phyloP scores from a whole-genome alignment of 2,888 invertebrate species.

The Seira sanloemensis region DNA sequence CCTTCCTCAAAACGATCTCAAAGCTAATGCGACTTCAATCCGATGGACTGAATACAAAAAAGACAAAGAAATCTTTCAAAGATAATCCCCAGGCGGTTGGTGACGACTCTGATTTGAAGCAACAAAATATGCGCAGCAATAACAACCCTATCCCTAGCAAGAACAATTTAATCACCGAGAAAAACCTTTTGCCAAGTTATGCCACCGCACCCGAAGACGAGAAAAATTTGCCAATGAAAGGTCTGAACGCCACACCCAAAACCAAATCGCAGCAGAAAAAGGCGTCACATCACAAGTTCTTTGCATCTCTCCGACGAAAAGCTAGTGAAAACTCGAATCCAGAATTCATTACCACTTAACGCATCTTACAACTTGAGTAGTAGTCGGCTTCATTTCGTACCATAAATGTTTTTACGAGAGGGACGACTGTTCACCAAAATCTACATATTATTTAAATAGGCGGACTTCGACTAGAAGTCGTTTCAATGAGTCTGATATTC shows the following conservation, averaged over 20 bases:
- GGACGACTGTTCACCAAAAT: no score
- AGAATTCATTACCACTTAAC: neutral
- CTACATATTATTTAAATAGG: no score
- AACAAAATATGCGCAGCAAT: neutral
- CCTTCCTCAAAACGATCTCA: slow-evolving; percentile 66
- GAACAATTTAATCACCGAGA: slow-evolving; percentile 39
- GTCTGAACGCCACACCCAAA: neutral
- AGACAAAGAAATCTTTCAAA: slow-evolving; percentile 40
- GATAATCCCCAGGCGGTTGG: slow-evolving; percentile 15
- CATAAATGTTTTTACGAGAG: neutral
- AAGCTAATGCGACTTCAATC: slow-evolving; percentile 54
- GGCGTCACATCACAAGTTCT: slow-evolving; percentile 36
- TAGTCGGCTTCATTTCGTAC: neutral
- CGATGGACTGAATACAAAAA: slow-evolving; percentile 56
- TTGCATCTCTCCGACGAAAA: slow-evolving; percentile 25
- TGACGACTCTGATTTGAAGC: neutral
- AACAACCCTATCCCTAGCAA: slow-evolving; percentile 2
- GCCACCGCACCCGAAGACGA: slow-evolving; percentile 27
- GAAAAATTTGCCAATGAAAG: neutral
- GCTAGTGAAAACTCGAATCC: neutral
- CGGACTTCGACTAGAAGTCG: no score
- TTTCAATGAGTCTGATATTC: slow-evolving; percentile 55
- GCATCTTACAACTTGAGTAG: neutral
- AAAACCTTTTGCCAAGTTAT: slow-evolving; percentile 23
- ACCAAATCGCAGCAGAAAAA: slow-evolving; percentile 29